Conservation (phyloP, 2,113 vertebrate species). For the Rhinichthys klamathensis region DNA sequence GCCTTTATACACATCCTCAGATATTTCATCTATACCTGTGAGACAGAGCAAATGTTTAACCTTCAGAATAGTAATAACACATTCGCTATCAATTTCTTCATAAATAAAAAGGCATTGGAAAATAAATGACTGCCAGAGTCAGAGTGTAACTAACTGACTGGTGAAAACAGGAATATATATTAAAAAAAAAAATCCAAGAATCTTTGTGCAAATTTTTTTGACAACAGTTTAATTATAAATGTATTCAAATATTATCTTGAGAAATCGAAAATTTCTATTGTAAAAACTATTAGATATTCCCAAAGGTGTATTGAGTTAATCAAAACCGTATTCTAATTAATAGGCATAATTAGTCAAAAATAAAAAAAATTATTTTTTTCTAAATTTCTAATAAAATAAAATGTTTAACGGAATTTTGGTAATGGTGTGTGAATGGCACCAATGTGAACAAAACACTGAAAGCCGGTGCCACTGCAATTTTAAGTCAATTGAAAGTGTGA, state of each 20-base stretch:
- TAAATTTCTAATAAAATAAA: too few species aligned
- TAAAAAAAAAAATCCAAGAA: too few species aligned
- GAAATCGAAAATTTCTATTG: neutral
- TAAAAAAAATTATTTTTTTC: neutral
- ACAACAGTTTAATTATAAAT: neutral
- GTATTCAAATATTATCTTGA: neutral
- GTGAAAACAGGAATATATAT: too few species aligned
- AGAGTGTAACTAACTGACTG: too few species aligned
- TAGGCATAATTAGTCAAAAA: neutral
- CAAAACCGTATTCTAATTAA: neutral
- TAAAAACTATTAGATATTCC: neutral
- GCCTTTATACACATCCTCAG: constrained; percentile 91
- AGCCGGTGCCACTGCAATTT: neutral
- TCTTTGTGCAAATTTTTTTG: neutral
- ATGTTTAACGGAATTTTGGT: too few species aligned
- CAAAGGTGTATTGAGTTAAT: neutral
- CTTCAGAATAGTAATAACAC: constrained; percentile 39
- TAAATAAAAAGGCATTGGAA: too few species aligned
- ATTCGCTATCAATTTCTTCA: neutral
- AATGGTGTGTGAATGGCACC: neutral
- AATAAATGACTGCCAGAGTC: too few species aligned
- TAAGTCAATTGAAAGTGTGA: neutral
- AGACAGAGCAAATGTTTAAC: constrained; percentile 51
- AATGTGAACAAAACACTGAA: neutral
- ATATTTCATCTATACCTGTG: constrained; percentile 95